A percentile compares a stretch with the other conserved stretches of the same genome.
phyloP scores from a whole-genome alignment of 2,797 vertebrate species.

The Hydrolagus colliei region DNA sequence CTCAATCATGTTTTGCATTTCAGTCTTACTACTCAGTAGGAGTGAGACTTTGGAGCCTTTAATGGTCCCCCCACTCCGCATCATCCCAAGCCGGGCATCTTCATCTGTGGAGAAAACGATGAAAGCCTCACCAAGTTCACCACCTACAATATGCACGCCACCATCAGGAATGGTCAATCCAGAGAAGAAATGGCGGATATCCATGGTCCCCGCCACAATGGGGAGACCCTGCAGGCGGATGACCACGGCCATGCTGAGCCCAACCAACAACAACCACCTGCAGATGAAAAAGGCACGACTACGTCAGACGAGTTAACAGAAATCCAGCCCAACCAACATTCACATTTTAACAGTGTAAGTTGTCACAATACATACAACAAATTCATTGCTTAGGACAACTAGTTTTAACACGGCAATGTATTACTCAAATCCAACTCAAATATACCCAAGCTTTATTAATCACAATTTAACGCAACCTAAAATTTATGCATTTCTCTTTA shows the following conservation, averaged over 20 bases:
- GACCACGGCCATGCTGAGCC: constrained; percentile 99
- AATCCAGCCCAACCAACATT: constrained; percentile 53
- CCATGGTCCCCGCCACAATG: constrained; percentile 99
- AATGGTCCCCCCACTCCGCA: constrained; percentile 96
- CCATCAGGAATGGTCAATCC: constrained; percentile 99
- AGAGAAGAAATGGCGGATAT: constrained; percentile 99
- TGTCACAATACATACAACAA: constrained; percentile 50
- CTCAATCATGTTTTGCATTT: constrained; percentile 99
- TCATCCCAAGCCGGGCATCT: constrained; percentile 98
- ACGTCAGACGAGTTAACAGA: constrained; percentile 67
- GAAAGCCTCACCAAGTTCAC: constrained; percentile 98
- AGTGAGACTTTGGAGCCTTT: constrained; percentile 98
- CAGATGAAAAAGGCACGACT: constrained; percentile 92
- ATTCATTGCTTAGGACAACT: constrained; percentile 36
- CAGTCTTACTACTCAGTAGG: constrained; percentile 96
- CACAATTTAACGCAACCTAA: constrained; percentile 11
- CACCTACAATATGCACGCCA: constrained; percentile 98
- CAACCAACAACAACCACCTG: constrained; percentile 90
- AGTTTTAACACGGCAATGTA: constrained; percentile 44
- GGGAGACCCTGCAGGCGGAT: constrained; percentile 99
- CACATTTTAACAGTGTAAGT: constrained; percentile 50
- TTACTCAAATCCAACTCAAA: constrained; percentile 45
- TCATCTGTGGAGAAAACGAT: constrained; percentile 99
- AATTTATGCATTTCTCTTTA: background rate
- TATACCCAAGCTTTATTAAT: constrained; percentile 35